Evolutionary conservation across 2,888 invertebrate genomes (phyloP), one percentile per base, ranked within the genome.

Genomic region (Nephrotoma appendiculata): DNA sequence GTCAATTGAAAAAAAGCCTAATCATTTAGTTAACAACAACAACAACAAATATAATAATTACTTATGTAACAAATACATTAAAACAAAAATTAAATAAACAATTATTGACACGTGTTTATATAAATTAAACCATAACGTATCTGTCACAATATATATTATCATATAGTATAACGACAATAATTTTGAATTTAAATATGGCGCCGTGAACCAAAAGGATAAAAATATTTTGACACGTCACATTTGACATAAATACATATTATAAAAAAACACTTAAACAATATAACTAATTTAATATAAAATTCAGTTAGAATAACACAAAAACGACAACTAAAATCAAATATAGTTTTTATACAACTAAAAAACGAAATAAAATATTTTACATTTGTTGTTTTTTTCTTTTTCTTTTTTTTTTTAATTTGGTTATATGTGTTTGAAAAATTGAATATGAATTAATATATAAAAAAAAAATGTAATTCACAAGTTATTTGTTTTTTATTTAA

Each of bases 311-410:
- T 42, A 84, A 42, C 84, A 84, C 84, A 41, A 84, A 84, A 84
- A 84, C 71, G 84, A 84, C 42, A 84, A 84, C 84, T 84, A 84
- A 84, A 84, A 84, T 84, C 84, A 84, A 84, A 84, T 84, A 84
- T 84, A 84, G 84, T 84, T 84, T 84, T 84, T 84, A 84, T 84
- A 84, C 41, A 42, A 84, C 84, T 84, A 84, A 84, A 71, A 84
- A 43, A 84, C 41, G 42, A 42, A 84, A 84, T 43, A 84, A 84
- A 41, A 84, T 42, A 84, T 84, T 84, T 42, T 84, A 84, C 71
- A 71, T 84, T 42, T 42, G 43, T 84, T 84, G 41, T 84, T 84
- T 84, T 42, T 83, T 83, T 3, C 41, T 83, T 15, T 84, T 42
- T 6, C 42, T 84, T 15, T 31, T 71, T 71, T 71, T 71, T 71